phyloP scores from a whole-genome alignment of 1,140 invertebrate genomes.

The Eriosoma lanigerum region DNA sequence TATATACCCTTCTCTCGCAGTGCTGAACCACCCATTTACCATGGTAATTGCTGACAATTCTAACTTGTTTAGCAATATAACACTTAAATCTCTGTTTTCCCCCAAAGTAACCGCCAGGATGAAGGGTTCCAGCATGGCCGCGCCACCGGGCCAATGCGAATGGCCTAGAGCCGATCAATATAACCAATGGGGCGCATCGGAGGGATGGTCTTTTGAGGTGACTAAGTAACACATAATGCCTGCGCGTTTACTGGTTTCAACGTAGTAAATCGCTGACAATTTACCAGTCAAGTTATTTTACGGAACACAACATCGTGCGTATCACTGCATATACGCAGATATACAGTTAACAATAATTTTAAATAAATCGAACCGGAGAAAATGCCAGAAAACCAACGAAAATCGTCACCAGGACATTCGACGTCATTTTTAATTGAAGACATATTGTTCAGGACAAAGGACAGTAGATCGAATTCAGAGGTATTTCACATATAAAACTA shows the following conservation, averaged over 20 bases:
- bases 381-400: constrained; percentile 34
- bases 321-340: not conserved
- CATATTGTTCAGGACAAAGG: constrained; percentile 49
- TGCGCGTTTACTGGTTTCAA: constrained; percentile 4
- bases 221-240: constrained; percentile 28
- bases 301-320: not conserved
- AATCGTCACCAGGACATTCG: constrained; percentile 42
- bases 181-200: not conserved
- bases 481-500: not conserved
- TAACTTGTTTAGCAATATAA: constrained; percentile 37
- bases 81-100: constrained; percentile 15
- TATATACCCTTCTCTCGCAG: not conserved
- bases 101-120: not conserved
- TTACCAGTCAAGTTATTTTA: not conserved
- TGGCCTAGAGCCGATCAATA: constrained; percentile 6
- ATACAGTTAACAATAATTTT: not conserved
- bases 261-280: constrained; percentile 28
- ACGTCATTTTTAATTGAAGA: constrained; percentile 52
- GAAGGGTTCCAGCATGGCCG: constrained; percentile 40
- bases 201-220: constrained; percentile 33
- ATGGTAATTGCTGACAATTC: constrained; percentile 41
- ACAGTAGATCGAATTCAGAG: constrained; percentile 14
- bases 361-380: not conserved
- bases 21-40: constrained; percentile 18
- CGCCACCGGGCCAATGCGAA: constrained; percentile 27